Evolutionary conservation across 2,797 vertebrate genomes (phyloP), one percentile per base, ranked within the genome.

Genomic region (Notoglanidium macrostoma): DNA sequence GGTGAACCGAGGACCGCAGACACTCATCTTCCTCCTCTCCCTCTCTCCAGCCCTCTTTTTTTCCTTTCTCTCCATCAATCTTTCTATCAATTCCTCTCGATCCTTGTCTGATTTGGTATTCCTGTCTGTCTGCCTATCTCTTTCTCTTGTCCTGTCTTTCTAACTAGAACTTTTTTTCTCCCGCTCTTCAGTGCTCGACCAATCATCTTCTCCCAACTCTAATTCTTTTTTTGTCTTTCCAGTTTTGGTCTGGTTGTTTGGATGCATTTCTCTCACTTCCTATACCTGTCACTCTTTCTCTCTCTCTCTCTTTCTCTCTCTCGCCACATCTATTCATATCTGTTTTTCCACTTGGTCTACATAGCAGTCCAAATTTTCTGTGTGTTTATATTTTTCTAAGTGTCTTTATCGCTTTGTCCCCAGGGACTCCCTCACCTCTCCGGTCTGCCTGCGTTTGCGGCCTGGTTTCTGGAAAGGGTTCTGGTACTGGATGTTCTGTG

Each of bases 361-460:
- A 26, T 46, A 26, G 6, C 23, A 26, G 51, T 78, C 29, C 17
- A 5, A 8, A 40, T 55, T 55, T 55, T 77, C 17, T 14, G 23
- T n/a, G 44, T 74, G 10, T 26, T 5, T 8, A 5, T 5, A 2
- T 35, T 79, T 32, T 32, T 29, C 17, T 55, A 73, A 10, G 12
- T 7, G 49, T 55, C 29, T 32, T 14, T 12, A 61, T 40, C 6
- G 17, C 21, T 61, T 61, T n/a, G 21, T 26, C 32, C 32, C 32
- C 11, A 3, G 12, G 65, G 0, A 21, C 15, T 57, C 12, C 68
- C 95, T 85, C 85, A 96, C 96, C 95, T 97, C 96, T 92, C 94
- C 96, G 2, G 96, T 97, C 91, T 98, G 97, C 76, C 97, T 95
- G 86, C 97, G 95, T 85, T 93, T 97, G 79, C 98, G 97, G 91